Percentiles rank a stretch among this genome's conserved stretches.
phyloP scores from a whole-genome alignment of 2,113 vertebrate species.

The Peucedramus taeniatus region DNA sequence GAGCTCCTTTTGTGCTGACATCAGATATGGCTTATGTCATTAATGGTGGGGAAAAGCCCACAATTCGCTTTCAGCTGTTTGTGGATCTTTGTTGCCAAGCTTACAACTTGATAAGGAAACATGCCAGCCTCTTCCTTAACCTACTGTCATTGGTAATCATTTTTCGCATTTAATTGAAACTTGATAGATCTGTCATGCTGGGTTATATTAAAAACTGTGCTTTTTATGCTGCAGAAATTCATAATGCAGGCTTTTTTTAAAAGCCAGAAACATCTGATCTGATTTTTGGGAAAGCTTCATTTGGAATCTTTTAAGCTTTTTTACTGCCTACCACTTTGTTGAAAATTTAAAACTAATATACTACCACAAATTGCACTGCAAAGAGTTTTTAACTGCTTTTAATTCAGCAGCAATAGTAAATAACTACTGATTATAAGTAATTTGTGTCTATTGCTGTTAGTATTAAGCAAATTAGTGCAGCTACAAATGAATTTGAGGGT shows the following conservation, averaged over 20 bases:
- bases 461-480: background rate
- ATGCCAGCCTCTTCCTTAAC: conserved; percentile 92
- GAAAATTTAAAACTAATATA: background rate
- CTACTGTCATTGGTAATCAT: conserved; percentile 88
- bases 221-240: background rate
- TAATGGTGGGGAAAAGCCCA: conserved; percentile 95
- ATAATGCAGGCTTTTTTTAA: background rate
- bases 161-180: background rate
- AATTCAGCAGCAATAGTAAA: background rate
- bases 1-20: conserved; percentile 94
- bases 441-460: background rate
- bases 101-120: conserved; percentile 96
- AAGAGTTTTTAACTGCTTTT: background rate
- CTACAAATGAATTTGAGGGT: background rate
- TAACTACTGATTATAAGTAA: background rate
- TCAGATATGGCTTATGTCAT: conserved; percentile 99
- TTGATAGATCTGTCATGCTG: background rate
- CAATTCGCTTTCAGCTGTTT: conserved; percentile 96
- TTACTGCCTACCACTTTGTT: background rate
- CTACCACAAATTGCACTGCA: background rate
- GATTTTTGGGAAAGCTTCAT: background rate
- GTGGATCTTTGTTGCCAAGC: conserved; percentile 96
- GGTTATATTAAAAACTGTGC: background rate
- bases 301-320: background rate
- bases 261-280: background rate